Conservation (phyloP, 2,888 invertebrate species). For the Eudemis profundana region DNA sequence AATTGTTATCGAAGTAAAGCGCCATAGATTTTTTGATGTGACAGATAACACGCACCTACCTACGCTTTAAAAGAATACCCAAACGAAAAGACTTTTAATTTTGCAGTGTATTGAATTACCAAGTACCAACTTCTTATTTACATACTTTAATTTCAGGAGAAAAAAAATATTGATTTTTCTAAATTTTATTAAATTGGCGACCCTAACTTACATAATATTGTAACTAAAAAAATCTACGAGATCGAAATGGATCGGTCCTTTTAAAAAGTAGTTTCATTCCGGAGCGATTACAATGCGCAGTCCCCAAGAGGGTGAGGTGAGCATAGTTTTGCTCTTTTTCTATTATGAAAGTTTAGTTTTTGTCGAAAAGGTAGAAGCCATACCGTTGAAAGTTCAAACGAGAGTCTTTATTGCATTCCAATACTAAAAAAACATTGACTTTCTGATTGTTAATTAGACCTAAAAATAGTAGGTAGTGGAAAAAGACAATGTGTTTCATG, state of each 20-base stretch:
- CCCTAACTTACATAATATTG: constrained; percentile 41
- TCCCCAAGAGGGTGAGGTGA: constrained; percentile 46
- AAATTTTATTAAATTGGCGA: constrained; percentile 7
- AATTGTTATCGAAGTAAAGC: no score
- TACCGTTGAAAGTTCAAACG: constrained; percentile 40
- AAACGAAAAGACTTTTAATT: no score
- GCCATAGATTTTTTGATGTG: no score
- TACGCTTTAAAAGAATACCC: no score
- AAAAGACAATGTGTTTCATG: no score
- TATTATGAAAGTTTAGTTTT: constrained; percentile 44
- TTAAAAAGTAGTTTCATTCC: constrained; percentile 48
- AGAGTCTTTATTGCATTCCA: constrained; percentile 41
- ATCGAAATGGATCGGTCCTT: constrained; percentile 45
- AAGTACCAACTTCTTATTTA: no score
- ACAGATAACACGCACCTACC: no score
- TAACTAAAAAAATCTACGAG: constrained; percentile 46
- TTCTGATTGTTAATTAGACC: neutral
- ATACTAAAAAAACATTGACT: constrained; percentile 22
- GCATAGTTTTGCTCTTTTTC: constrained; percentile 43
- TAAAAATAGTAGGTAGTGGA: neutral
- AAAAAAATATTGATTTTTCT: neutral
- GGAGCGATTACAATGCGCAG: constrained; percentile 46
- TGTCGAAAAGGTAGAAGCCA: constrained; percentile 38
- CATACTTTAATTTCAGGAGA: no score
- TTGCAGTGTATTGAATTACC: no score